Evolutionary conservation across 2,888 invertebrate genomes (phyloP).

Genomic region (Microplitis manilae): DNA sequence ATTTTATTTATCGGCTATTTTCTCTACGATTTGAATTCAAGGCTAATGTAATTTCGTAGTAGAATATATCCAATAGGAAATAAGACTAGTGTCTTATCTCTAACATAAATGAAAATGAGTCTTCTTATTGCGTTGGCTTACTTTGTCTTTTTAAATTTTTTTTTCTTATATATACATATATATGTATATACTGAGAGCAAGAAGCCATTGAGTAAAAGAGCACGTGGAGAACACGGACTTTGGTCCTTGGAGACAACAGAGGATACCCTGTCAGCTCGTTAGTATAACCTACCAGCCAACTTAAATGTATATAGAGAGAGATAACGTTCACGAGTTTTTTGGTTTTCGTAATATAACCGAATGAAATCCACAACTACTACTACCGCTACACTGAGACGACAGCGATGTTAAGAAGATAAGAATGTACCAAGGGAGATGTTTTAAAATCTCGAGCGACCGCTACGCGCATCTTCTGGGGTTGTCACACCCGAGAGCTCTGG

Average conservation of each 20-base stretch:
- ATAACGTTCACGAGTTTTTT: conserved; percentile 48
- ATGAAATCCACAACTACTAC: neutral
- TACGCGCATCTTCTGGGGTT: conserved; percentile 17
- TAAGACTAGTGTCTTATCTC: neutral
- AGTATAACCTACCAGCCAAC: conserved; percentile 44
- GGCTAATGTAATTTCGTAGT: neutral
- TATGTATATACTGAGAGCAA: conserved; percentile 5
- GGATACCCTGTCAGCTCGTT: conserved; percentile 55
- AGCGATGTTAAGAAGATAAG: conserved; percentile 45
- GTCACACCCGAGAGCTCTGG: conserved; percentile 17
- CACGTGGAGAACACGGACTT: conserved; percentile 1
- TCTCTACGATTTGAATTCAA: neutral
- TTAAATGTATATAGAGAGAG: conserved; percentile 25
- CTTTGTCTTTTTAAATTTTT: neutral
- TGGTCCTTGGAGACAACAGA: conserved; percentile 43
- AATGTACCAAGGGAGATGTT: conserved; percentile 20
- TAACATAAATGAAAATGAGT: conserved; percentile 13
- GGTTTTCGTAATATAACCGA: conserved; percentile 19
- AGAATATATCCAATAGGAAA: neutral
- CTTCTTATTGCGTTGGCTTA: conserved; percentile 8
- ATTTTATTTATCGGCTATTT: neutral
- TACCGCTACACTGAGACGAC: conserved; percentile 38
- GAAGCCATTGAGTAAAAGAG: conserved; percentile 10
- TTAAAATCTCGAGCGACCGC: conserved; percentile 15
- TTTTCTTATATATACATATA: neutral